Base-by-base conservation (phyloP, 1,140 invertebrate species). In the Cepaea nemoralis region DNA sequence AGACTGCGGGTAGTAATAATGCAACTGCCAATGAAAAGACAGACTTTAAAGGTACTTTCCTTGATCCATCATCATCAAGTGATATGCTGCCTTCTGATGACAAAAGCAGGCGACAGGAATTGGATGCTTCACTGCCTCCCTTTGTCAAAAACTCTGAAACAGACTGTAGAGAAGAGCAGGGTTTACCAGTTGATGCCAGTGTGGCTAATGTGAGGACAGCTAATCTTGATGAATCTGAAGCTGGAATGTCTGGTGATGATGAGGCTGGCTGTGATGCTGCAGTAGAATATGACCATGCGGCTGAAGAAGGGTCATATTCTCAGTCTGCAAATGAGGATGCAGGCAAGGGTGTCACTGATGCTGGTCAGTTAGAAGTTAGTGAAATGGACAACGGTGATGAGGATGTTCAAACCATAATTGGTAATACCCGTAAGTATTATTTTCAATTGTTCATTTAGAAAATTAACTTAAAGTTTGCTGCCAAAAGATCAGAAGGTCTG, bases 11-110 rank as follows among this genome's bases (percentile, higher is more conserved):
- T 55, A 59, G 45, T 12, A 39, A 33, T 10, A 14, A 22, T 45
- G 22, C 69, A 71, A 39, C 19, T 37, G 10, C 37, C 37, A 45
- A 27, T 27, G 69, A 39, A 71, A 40, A 71, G 35, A 69, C 77
- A 27, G 77, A 78, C 31, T 69, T 78, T 35, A 78, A 78, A 78
- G 77, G 66, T 37, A 78, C 77, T 78, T 78, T 78, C 31, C 66
- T 78, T 42, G 48, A 78, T 1, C 77, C 59, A 42, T 77, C 50
- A 8, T 33, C 37, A 31, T 5, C 12, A 14, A 16, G 27, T 63
- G 6, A 27, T 63, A 5, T 16, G 33, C n/a, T 12, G n/a, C 59
- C 27, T 14, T 6, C 16, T 31, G 59, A 31, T 31, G 59, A 63
- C n/a, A 27, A 16, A 6, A 31, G 33, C 27, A 55, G 22, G 5